Evolutionary conservation across 2,113 vertebrate genomes (phyloP), one percentile per base, ranked within the genome.

Genomic region (Eulemur rufifrons): DNA sequence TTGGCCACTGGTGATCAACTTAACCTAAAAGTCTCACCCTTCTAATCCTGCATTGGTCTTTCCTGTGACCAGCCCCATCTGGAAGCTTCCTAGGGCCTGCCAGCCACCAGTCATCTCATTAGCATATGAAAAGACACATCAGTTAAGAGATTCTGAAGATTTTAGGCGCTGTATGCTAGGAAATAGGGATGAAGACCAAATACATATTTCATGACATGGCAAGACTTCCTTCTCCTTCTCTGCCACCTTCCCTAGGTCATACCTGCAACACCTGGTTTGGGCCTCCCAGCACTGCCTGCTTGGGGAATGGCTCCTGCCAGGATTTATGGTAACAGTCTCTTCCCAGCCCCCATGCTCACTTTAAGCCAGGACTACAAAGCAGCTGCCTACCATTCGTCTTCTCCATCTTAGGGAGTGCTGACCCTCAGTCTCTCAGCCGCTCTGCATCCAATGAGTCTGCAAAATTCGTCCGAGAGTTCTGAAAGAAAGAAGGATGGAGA

Each of bases 321-420:
- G n/a, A 89, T 37, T 88, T 63, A 23, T 8, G 14, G 45, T 23
- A 80, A 71, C 61, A 56, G 45, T 37, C n/a, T 50, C 42, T 76
- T 82, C 84, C 45, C 87, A 91, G 54, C 76, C 39, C 71, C 32
- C 13, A 20, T 56, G 52, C 37, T 89, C 52, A 52, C 68, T n/a
- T 83, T 76, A 56, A 68, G 34, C 1, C 37, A 85, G 93, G 89
- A 95, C 86, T 9, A 50, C 97, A 89, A 91, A n/a, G 12, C 6
- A 14, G 17, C 4, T 77, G 95, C 99, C 92, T 99, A 99, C 99
- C 99, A 97, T 99, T 99, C 97, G 99, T 99, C 98, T 99, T 99
- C 98, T 99, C 99, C 99, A 99, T 99, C 97, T 95, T 93, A 74
- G 8, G 63, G 66, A 69, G 42, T 2, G 47, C 93, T 45, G 66